Conservation (phyloP, 1,140 invertebrate genomes). For the Trichogramma pretiosum region DNA sequence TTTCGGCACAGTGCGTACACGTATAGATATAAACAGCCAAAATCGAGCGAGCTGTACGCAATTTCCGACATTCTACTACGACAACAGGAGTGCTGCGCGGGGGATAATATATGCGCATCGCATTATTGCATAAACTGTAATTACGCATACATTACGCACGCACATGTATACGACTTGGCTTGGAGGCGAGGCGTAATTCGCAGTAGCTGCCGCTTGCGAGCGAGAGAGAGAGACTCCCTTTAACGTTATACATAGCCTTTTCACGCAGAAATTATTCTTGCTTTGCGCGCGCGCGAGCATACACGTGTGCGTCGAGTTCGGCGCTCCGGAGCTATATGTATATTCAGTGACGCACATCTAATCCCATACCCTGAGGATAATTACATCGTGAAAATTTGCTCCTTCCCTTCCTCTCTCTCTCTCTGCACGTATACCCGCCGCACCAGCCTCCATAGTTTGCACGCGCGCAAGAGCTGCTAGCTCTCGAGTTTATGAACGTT, state of each 20-base stretch:
- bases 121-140: constrained; percentile 25
- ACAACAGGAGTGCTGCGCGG: constrained; percentile 14
- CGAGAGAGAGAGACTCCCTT: too few relatives aligned
- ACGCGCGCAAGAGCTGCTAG: too few relatives aligned
- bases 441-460: too few relatives aligned
- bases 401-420: background rate
- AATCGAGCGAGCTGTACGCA: background rate
- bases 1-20: too few relatives aligned
- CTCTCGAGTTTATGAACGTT: constrained; percentile 14
- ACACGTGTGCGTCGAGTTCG: background rate
- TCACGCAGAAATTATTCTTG: constrained; percentile 16
- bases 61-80: too few relatives aligned
- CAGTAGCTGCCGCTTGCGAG: constrained; percentile 17
- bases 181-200: background rate
- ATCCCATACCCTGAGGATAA: too few relatives aligned
- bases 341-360: too few relatives aligned
- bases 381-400: constrained; percentile 16
- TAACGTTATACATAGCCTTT: constrained; percentile 21
- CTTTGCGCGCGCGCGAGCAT: background rate
- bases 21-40: too few relatives aligned
- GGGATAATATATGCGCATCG: constrained; percentile 24
- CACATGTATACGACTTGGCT: too few relatives aligned
- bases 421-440: background rate
- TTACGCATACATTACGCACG: constrained; percentile 20
- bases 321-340: too few relatives aligned